Conservation (phyloP, 2,797 vertebrate species). For the Hipposideros larvatus region DNA sequence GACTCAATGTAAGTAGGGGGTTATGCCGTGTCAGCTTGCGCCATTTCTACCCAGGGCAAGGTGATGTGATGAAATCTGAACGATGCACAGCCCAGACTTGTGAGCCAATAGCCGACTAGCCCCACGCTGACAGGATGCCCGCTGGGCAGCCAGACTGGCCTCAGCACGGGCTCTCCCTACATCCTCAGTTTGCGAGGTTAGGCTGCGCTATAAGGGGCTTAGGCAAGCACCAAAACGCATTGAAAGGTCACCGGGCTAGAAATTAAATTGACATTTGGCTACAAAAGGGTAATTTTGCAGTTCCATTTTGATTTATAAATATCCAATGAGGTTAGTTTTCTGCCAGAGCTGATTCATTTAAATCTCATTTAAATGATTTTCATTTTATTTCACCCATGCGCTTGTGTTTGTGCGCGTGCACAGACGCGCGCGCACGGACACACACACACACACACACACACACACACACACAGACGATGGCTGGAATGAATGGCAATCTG, state of each 20-base stretch:
- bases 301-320: slow-evolving; percentile 60
- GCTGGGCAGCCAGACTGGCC: slow-evolving; percentile 82
- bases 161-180: slow-evolving; percentile 70
- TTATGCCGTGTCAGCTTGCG: slow-evolving; percentile 83
- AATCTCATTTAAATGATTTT: slow-evolving; percentile 76
- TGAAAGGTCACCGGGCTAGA: slow-evolving; percentile 75
- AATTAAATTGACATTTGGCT: slow-evolving; percentile 59
- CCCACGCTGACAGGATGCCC: slow-evolving; percentile 79
- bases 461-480: not conserved
- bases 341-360: slow-evolving; percentile 70
- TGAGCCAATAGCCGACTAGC: slow-evolving; percentile 79
- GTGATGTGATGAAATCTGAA: slow-evolving; percentile 85
- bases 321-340: slow-evolving; percentile 47
- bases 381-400: slow-evolving; percentile 75
- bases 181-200: slow-evolving; percentile 71
- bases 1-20: slow-evolving; percentile 78
- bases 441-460: not conserved
- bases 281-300: slow-evolving; percentile 47
- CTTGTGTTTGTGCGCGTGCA: not conserved
- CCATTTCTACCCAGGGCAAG: slow-evolving; percentile 84
- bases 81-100: slow-evolving; percentile 78
- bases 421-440: not conserved
- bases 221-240: slow-evolving; percentile 67
- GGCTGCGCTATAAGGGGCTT: slow-evolving; percentile 63
- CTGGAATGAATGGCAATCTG: slow-evolving; percentile 83